Base-by-base conservation (phyloP, 2,888 invertebrate genomes). In the Drosophila peninsularis region DNA sequence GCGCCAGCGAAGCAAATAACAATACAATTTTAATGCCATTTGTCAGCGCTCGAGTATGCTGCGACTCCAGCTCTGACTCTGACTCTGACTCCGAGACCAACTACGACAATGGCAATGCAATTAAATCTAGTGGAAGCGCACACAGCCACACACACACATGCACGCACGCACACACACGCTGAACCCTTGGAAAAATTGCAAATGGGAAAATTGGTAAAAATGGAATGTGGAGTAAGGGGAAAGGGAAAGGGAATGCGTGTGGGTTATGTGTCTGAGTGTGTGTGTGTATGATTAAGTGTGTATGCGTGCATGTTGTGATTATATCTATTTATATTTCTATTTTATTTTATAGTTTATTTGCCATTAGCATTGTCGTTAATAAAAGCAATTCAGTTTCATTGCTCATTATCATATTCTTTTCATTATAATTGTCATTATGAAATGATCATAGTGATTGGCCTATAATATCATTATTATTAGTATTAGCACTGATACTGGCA, bases 1-100 rank as follows among this genome's bases (percentile, higher is more conserved):
- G 56, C 49, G 68, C 62, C 62, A 44, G 68, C 65, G 45, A 67
- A 41, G 63, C 81, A 78, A 70, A 78, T 80, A 86, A 77, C 78
- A 80, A 78, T 86, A 84, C 83, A 83, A 71, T 85, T 83, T 83
- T 67, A 85, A 85, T 88, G 88, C 72, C 78, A 71, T 77, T 78
- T 63, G 62, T 45, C 63, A 54, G 56, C 30, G 13, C 19, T 32
- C 44, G 42, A 37, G 44, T 44, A 42, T 55, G 53, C 50, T 47
- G 10, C 30, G 17, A 7, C 52, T 50, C 64, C 56, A 30, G 50
- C 37, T 24, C 36, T 56, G 17, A 54, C 37, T 50, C 36, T 56
- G 17, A 54, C 37, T 50, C 42, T 42, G 30, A 11, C 52, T 50
- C 63, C 36, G n/a, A 55, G 44, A 37, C 24, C 58, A n/a, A 13